Percentiles rank a stretch among this genome's conserved stretches.
Evolutionary conservation across 2,888 invertebrate species (phyloP).

Genomic region (Tinea trinotella): DNA sequence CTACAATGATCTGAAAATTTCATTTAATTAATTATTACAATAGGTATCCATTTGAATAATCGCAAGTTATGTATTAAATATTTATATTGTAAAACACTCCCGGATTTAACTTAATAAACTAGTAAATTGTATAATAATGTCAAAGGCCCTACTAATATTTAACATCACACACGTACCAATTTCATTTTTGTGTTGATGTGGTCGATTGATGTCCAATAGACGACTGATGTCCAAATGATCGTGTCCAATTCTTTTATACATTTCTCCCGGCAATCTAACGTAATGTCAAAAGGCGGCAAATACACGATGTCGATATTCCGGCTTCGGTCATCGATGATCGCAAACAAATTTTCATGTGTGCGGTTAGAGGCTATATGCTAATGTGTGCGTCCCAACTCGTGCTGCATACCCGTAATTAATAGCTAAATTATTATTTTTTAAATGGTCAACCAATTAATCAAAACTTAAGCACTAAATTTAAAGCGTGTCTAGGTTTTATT

Average conservation of each 20-base stretch:
- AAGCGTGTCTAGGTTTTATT: too few species aligned
- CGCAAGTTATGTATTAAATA: background rate
- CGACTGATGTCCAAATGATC: slow-evolving; percentile 48
- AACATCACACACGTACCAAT: slow-evolving; percentile 41
- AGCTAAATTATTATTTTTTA: background rate
- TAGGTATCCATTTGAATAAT: background rate
- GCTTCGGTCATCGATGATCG: slow-evolving; percentile 44
- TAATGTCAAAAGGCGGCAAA: slow-evolving; percentile 52
- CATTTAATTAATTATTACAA: background rate
- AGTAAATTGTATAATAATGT: background rate
- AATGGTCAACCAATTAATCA: background rate
- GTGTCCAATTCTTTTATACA: slow-evolving; percentile 60
- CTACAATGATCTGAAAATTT: slow-evolving; percentile 34
- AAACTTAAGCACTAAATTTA: background rate
- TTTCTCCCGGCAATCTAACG: slow-evolving; percentile 49
- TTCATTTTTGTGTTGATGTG: slow-evolving; percentile 46
- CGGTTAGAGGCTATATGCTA: slow-evolving; percentile 15
- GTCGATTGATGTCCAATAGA: slow-evolving; percentile 43
- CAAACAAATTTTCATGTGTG: slow-evolving; percentile 22
- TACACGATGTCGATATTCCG: slow-evolving; percentile 49
- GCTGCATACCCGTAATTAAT: background rate
- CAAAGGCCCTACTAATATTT: background rate
- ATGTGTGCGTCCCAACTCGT: slow-evolving; percentile 6
- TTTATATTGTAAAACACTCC: background rate
- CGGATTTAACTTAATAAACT: background rate